phyloP scores from a whole-genome alignment of 2,888 invertebrate species.

The Amiota communis region DNA sequence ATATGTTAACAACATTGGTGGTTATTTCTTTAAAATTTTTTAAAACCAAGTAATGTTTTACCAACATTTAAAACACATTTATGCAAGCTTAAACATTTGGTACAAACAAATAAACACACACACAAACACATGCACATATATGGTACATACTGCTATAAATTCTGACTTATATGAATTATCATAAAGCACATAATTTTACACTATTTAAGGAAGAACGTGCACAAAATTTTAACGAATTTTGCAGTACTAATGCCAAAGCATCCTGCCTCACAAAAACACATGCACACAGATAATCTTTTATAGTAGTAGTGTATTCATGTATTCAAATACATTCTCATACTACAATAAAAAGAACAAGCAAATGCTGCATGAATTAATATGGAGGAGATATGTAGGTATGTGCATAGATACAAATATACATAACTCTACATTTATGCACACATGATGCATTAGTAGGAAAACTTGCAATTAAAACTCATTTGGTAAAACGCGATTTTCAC shows the following conservation, averaged over 20 bases:
- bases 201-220: constrained; percentile 51
- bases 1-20: not conserved
- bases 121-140: no score
- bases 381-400: no score
- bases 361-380: no score
- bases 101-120: constrained; percentile 32
- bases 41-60: no score
- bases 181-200: constrained; percentile 62
- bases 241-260: constrained; percentile 28
- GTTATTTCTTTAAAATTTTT: not conserved
- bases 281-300: not conserved
- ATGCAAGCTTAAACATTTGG: not conserved
- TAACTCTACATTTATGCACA: constrained; percentile 41
- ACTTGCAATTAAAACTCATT: constrained; percentile 68
- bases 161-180: constrained; percentile 51
- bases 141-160: constrained; percentile 26
- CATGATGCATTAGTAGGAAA: constrained; percentile 58
- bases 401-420: no score
- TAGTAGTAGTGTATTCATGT: not conserved
- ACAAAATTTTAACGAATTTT: constrained; percentile 50
- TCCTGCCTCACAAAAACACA: not conserved
- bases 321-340: not conserved
- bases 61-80: constrained; percentile 1
- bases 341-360: not conserved
- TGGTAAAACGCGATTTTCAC: constrained; percentile 60